A percentile compares a stretch with the other conserved stretches of the same genome.
Conservation (phyloP, 2,797 vertebrate species). For the Eutrigla gurnardus region DNA sequence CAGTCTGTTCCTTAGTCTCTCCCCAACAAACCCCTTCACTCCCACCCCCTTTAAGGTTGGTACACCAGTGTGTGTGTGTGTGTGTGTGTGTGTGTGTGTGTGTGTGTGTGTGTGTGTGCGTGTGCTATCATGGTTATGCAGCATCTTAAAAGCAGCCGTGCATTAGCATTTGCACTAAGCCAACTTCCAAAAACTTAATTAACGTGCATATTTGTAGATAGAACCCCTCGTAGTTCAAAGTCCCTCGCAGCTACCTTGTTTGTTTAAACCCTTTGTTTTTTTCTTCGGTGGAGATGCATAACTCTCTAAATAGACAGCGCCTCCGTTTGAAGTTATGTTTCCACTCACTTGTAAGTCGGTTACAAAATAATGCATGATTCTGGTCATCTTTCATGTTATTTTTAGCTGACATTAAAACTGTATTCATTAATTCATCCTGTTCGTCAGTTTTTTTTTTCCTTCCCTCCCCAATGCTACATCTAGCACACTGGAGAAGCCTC, state of each 20-base stretch:
- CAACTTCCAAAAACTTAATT: conserved; percentile 70
- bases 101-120: conserved; percentile 10
- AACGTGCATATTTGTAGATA: conserved; percentile 69
- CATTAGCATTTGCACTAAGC: conserved; percentile 64
- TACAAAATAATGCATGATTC: conserved; percentile 76
- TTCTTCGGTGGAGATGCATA: conserved; percentile 74
- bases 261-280: conserved; percentile 73
- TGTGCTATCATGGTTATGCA: conserved; percentile 29
- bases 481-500: conserved; percentile 72
- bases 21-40: conserved; percentile 92
- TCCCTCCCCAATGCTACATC: conserved; percentile 56
- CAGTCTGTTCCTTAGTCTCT: conserved; percentile 87
- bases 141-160: conserved; percentile 54
- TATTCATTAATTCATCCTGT: conserved; percentile 78
- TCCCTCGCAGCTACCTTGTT: conserved; percentile 75
- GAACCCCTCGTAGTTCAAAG: conserved; percentile 72
- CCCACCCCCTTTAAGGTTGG: conserved; percentile 96
- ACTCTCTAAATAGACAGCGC: conserved; percentile 69
- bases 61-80: conserved; percentile 59
- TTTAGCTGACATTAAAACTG: conserved; percentile 77
- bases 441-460: conserved; percentile 60
- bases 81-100: conserved; percentile 26
- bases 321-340: conserved; percentile 79
- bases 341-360: conserved; percentile 52
- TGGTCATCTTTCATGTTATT: conserved; percentile 84